Base-by-base conservation (phyloP, 1,140 invertebrate genomes). In the Adelges cooleyi region DNA sequence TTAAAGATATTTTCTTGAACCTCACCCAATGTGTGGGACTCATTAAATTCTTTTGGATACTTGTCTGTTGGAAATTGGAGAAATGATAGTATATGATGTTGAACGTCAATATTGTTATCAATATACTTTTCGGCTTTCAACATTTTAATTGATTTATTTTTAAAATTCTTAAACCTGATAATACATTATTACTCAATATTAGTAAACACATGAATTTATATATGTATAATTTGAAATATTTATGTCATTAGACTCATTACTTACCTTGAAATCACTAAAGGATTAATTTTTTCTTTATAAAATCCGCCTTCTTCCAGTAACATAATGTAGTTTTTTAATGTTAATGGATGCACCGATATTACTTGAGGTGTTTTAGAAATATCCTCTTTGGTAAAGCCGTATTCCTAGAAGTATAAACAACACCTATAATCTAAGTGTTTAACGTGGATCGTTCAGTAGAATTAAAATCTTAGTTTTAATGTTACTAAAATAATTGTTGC, bases 261-360 rank as follows among this genome's bases (percentile, higher is more conserved):
- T n/a, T 56, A 56, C 53, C 36, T 56, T 56, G 38, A 20, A 29
- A 62, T 1, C n/a, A 13, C 9, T 15, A 27, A 20, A 15, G 56
- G 2, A 27, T 46, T 17, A 33, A 62, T 48, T 62, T 48, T 62
- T 15, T 15, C 4, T n/a, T 62, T 62, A 22, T 18, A 10, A 29
- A 62, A 62, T 33, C 56, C 56, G 20, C 56, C 56, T 48, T 62
- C 56, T 62, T 62, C 42, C 20, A 62, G 46, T 29, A 62, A 25
- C 40, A 62, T 44, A 4, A 22, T 6, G 46, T 48, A 48, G 38
- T 62, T 62, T 62, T 46, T 62, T 23, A 62, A 29, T 0, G 56
- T 62, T 20, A 62, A 20, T 48, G 42, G 23, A 62, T 62, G 56
- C 2, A 33, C 11, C n/a, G 40, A 20, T 62, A 62, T 29, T 20